Conservation (phyloP, 2,113 vertebrate species). For the Sturnira hondurensis region DNA sequence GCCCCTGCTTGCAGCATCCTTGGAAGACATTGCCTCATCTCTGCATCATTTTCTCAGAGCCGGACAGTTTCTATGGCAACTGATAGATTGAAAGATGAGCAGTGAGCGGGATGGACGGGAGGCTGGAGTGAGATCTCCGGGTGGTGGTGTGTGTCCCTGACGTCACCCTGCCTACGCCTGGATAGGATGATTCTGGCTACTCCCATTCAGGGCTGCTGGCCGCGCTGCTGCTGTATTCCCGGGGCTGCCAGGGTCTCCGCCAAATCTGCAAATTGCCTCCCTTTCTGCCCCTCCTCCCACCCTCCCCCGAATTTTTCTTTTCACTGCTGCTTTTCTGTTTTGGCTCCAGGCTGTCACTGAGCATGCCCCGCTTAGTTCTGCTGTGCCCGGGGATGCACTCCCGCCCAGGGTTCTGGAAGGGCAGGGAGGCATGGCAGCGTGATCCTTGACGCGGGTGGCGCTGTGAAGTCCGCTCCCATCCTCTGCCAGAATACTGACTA, state of each 20-base stretch:
- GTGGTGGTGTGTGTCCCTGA: conserved; percentile 82
- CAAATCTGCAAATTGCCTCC: conserved; percentile 64
- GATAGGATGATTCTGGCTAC: conserved; percentile 84
- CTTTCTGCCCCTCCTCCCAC: not conserved
- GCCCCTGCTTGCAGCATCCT: conserved; percentile 48
- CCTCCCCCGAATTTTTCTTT: not conserved
- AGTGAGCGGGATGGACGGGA: conserved; percentile 69
- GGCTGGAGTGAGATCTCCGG: conserved; percentile 74
- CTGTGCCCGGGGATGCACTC: conserved; percentile 31
- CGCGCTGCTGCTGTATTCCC: conserved; percentile 66
- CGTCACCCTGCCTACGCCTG: conserved; percentile 71
- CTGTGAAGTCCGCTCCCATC: conserved; percentile 66
- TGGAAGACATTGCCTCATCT: conserved; percentile 76
- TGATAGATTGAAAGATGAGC: conserved; percentile 83
- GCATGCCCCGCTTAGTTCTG: conserved; percentile 74
- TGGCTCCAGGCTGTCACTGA: conserved; percentile 41
- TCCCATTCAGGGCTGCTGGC: conserved; percentile 79
- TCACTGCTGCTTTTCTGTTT: not conserved
- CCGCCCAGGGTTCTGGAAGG: conserved; percentile 55
- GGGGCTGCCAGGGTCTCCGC: not conserved
- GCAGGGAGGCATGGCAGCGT: conserved; percentile 80
- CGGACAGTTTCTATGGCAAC: conserved; percentile 91
- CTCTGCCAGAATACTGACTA: conserved; percentile 86
- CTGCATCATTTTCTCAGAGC: conserved; percentile 76
- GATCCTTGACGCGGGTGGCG: conserved; percentile 83